phyloP scores from a whole-genome alignment of 2,888 invertebrate genomes.

The Pandemis heparana region DNA sequence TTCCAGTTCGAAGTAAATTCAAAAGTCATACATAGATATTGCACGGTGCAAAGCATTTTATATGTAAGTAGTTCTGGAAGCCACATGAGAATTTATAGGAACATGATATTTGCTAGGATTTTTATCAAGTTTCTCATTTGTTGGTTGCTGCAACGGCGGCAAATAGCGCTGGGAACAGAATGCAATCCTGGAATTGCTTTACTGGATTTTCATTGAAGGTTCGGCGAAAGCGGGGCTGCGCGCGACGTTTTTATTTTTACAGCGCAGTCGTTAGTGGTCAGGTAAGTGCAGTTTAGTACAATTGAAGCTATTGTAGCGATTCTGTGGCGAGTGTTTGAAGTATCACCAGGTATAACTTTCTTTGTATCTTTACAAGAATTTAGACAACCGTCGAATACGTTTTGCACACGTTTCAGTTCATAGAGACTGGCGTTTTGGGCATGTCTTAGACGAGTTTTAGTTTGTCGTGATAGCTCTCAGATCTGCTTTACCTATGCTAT shows the following conservation, averaged over 20 bases:
- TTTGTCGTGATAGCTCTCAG: too few species aligned
- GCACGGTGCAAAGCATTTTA: background rate
- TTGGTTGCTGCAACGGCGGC: conserved; percentile 22
- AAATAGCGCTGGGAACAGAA: conserved; percentile 24
- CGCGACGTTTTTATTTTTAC: conserved; percentile 12
- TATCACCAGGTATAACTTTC: too few species aligned
- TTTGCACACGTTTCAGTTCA: background rate
- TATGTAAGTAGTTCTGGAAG: background rate
- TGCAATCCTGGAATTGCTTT: conserved; percentile 36
- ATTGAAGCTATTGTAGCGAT: conserved; percentile 7
- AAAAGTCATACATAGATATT: background rate
- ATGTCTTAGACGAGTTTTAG: too few species aligned
- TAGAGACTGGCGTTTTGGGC: too few species aligned
- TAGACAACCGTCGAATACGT: background rate
- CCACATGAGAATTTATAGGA: conserved; percentile 6
- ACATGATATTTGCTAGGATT: conserved; percentile 32
- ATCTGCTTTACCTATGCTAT: too few species aligned
- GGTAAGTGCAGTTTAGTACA: conserved; percentile 26
- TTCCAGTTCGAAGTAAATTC: background rate
- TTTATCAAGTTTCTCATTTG: conserved; percentile 21
- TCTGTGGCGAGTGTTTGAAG: background rate
- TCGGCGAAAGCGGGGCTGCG: conserved; percentile 4
- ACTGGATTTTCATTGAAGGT: conserved; percentile 32
- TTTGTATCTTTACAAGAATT: background rate
- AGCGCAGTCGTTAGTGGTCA: background rate